Evolutionary conservation across 2,113 vertebrate genomes (phyloP).

Genomic region (Rutilus rutilus): DNA sequence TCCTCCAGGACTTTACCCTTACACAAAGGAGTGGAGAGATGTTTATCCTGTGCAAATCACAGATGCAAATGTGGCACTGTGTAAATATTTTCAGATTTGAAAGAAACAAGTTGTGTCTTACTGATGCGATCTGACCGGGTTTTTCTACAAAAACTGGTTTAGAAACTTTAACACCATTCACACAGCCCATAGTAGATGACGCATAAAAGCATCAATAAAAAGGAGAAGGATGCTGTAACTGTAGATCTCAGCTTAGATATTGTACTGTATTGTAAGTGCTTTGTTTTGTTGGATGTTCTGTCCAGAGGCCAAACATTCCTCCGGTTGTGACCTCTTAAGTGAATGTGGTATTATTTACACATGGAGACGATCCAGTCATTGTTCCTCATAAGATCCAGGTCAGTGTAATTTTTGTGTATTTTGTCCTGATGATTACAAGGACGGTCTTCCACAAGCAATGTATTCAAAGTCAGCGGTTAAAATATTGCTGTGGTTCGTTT

Average conservation of each 20-base stretch:
- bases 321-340: background rate
- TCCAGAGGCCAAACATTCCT: conserved; percentile 30
- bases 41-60: conserved; percentile 7
- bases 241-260: conserved; percentile 13
- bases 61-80: conserved; percentile 19
- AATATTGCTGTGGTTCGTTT: background rate
- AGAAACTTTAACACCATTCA: background rate
- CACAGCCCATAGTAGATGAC: background rate
- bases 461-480: background rate
- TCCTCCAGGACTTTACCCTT: conserved; percentile 17
- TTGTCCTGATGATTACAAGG: background rate
- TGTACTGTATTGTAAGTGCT: background rate
- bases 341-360: conserved; percentile 6
- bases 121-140: too few relatives aligned
- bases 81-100: background rate
- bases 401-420: background rate
- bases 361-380: conserved; percentile 20
- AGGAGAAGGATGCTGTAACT: conserved; percentile 11
- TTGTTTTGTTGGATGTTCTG: conserved; percentile 15
- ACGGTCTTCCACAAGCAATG: background rate
- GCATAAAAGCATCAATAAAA: background rate
- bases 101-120: too few relatives aligned
- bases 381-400: background rate
- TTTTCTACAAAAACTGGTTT: background rate
- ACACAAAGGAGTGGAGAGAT: conserved; percentile 14